A percentile compares a stretch with the other conserved stretches of the same genome.
phyloP scores from a whole-genome alignment of 2,797 vertebrate genomes.

The Pelobates cultripes region DNA sequence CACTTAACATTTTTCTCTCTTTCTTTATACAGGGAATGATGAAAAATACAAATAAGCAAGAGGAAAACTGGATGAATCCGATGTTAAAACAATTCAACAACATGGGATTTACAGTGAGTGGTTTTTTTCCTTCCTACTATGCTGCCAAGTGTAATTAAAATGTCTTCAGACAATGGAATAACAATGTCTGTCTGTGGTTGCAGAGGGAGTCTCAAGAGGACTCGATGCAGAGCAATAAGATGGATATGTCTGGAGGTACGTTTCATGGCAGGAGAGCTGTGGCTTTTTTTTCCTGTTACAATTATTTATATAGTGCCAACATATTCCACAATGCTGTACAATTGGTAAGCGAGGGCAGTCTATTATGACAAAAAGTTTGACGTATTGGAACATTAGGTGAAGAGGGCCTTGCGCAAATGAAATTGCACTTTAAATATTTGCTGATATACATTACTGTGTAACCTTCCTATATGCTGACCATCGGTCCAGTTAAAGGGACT shows the following conservation, averaged over 20 bases:
- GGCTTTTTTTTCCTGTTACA: not conserved
- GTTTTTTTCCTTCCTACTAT: not conserved
- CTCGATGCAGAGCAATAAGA: conserved; percentile 88
- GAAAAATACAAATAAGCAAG: conserved; percentile 92
- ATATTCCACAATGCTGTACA: too few species aligned
- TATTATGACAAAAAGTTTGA: too few species aligned
- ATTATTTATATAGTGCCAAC: too few species aligned
- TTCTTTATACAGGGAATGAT: conserved; percentile 80
- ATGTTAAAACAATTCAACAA: conserved; percentile 93
- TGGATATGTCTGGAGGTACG: conserved; percentile 84
- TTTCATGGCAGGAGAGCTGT: not conserved
- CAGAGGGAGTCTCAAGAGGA: conserved; percentile 95
- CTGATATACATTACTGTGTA: not conserved
- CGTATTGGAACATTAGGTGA: too few species aligned
- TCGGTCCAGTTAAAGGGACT: too few species aligned
- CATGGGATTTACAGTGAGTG: conserved; percentile 92
- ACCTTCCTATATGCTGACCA: too few species aligned
- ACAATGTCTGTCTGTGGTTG: conserved; percentile 53
- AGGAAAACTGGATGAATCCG: conserved; percentile 93
- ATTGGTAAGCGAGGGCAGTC: too few species aligned
- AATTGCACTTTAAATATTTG: not conserved
- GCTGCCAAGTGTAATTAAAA: too few species aligned
- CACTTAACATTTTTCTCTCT: not conserved
- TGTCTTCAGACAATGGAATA: not conserved
- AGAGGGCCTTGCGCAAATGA: too few species aligned